These are phyloP conservation scores for Ditula angustiorana DNA, from an alignment of 2,888 invertebrate genomes.

Conservation along the genomic window DNA sequence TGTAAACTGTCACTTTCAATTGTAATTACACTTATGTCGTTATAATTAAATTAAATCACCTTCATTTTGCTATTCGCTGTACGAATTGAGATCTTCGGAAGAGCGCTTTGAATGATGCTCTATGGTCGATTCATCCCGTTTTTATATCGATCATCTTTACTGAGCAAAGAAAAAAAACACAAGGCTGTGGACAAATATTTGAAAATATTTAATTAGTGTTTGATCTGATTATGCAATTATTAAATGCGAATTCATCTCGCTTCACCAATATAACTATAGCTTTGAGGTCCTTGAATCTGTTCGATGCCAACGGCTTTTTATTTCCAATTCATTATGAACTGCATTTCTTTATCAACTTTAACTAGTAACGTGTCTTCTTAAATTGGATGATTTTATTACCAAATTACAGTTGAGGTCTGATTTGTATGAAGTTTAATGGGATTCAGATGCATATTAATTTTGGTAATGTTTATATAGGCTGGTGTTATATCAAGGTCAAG, in stretches of 20 bases:
- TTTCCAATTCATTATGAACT: not conserved
- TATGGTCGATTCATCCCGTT: constrained; percentile 42
- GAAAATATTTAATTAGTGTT: constrained; percentile 49
- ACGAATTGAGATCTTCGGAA: constrained; percentile 64
- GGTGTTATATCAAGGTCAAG: constrained; percentile 17
- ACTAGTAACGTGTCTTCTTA: not conserved
- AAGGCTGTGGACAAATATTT: constrained; percentile 55
- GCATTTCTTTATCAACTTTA: not conserved
- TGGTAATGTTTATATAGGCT: constrained; percentile 11
- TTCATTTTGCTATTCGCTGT: constrained; percentile 61
- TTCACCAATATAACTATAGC: not conserved
- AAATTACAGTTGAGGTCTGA: not conserved
- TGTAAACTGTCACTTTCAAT: not conserved
- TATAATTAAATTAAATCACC: constrained; percentile 52
- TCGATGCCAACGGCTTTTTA: not conserved
- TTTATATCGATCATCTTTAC: constrained; percentile 60
- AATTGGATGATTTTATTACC: not conserved
- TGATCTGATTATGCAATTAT: constrained; percentile 47
- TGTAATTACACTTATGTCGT: not conserved
- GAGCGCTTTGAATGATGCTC: constrained; percentile 59
- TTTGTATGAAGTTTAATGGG: not conserved
- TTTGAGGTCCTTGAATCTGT: not conserved
- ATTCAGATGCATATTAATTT: constrained; percentile 9
- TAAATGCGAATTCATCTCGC: constrained; percentile 44
- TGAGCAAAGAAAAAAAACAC: constrained; percentile 53